Evolutionary conservation across 1,140 invertebrate species (phyloP).

Genomic region (Steinernema khuongi): DNA sequence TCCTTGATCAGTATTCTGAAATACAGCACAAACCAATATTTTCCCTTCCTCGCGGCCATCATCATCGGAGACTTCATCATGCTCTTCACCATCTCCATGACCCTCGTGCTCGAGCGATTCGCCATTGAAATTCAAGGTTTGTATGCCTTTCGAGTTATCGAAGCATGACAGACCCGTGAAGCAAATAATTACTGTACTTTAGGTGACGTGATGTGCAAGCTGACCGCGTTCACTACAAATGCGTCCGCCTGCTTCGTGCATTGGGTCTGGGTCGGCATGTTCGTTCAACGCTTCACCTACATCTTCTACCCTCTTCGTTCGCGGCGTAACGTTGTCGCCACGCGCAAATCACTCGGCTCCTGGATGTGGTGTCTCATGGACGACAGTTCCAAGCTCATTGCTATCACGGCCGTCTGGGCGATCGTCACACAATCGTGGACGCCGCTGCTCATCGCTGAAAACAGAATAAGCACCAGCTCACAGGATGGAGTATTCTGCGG

Average conservation of each 20-base stretch:
- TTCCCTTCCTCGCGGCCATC: neutral
- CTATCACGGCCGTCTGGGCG: slow-evolving; percentile 19
- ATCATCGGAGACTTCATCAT: neutral
- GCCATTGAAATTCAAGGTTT: slow-evolving; percentile 7
- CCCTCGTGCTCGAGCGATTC: neutral
- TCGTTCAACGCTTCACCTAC: slow-evolving; percentile 26
- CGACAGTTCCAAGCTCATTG: neutral
- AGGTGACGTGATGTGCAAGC: slow-evolving; percentile 24
- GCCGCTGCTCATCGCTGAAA: slow-evolving; percentile 29
- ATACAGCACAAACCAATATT: neutral
- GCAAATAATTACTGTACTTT: neutral
- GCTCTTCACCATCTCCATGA: slow-evolving; percentile 8
- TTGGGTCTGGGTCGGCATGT: slow-evolving; percentile 29
- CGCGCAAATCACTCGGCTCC: neutral
- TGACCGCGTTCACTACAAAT: slow-evolving; percentile 25
- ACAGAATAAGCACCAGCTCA: slow-evolving; percentile 1
- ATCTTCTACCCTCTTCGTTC: slow-evolving; percentile 26
- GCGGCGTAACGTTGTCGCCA: slow-evolving; percentile 13
- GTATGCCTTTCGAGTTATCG: too few relatives aligned
- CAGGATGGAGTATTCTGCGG: slow-evolving; percentile 23
- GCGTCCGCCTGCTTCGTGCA: slow-evolving; percentile 29
- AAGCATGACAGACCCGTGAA: too few relatives aligned
- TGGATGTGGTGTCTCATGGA: neutral
- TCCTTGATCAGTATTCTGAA: neutral
- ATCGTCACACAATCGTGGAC: slow-evolving; percentile 29